Evolutionary conservation across 2,888 invertebrate genomes (phyloP).

Genomic region (Mesorhabditis sp.): DNA sequence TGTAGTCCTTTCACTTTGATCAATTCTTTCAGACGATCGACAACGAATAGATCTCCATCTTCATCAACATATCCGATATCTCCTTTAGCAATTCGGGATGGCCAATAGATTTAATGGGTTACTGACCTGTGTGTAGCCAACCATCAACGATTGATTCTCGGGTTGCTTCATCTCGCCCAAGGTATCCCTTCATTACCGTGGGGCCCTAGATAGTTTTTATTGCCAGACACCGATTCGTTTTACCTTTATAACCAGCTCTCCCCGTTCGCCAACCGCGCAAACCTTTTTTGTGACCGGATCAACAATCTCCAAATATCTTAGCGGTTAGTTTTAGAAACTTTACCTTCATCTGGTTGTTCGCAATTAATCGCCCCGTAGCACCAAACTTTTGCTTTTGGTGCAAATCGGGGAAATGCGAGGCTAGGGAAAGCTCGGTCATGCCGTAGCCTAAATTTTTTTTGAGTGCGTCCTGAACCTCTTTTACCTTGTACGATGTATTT

Average conservation of each 20-base stretch:
- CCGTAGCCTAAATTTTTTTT: constrained; percentile 68
- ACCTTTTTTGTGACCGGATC: constrained; percentile 25
- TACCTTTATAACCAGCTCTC: constrained; percentile 65
- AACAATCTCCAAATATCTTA: constrained; percentile 19
- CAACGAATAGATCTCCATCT: constrained; percentile 43
- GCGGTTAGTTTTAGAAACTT: not conserved
- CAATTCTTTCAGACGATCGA: constrained; percentile 53
- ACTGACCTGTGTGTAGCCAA: constrained; percentile 70
- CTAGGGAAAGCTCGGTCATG: constrained; percentile 73
- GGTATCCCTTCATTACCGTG: constrained; percentile 75
- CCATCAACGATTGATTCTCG: constrained; percentile 72
- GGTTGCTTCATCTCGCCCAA: constrained; percentile 73
- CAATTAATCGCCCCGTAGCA: constrained; percentile 69
- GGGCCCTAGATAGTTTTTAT: constrained; percentile 71
- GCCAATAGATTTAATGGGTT: constrained; percentile 56
- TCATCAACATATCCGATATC: constrained; percentile 36
- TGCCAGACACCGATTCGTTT: not conserved
- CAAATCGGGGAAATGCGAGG: constrained; percentile 60
- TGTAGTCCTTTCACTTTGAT: constrained; percentile 55
- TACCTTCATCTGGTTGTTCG: constrained; percentile 69
- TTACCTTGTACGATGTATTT: constrained; percentile 32
- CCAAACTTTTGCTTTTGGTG: constrained; percentile 65
- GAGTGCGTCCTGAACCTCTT: not conserved
- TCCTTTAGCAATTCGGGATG: constrained; percentile 14
- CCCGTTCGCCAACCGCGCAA: constrained; percentile 67